These are phyloP conservation scores for Ardeotis arabs DNA, from an alignment of 2,113 vertebrate genomes.

Conservation along the genomic window DNA sequence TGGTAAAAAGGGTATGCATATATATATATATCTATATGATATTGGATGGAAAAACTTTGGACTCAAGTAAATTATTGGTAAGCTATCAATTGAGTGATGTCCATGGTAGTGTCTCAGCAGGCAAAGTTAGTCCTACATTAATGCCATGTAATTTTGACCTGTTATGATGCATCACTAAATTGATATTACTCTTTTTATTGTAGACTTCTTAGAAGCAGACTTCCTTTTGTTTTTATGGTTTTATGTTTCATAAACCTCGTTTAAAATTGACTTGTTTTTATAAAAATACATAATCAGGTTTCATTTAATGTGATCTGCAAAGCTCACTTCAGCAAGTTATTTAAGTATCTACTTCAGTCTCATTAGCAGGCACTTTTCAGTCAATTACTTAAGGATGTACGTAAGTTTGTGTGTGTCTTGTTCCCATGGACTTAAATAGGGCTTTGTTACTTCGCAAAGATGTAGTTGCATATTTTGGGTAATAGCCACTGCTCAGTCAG, in stretches of 20 bases:
- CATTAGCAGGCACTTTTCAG: background rate
- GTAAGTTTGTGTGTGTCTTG: background rate
- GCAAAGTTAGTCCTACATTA: background rate
- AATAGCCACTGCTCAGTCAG: background rate
- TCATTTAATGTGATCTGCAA: background rate
- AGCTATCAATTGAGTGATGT: background rate
- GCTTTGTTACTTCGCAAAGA: background rate
- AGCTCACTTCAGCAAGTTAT: background rate
- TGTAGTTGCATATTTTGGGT: background rate
- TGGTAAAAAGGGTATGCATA: background rate
- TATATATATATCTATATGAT: background rate
- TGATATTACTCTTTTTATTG: background rate
- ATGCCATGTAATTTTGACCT: conserved; percentile 30
- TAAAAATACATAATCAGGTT: background rate
- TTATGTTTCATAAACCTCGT: background rate
- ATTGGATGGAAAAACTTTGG: background rate
- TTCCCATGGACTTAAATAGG: background rate
- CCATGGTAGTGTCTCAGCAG: background rate
- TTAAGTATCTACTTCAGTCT: background rate
- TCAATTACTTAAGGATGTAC: background rate
- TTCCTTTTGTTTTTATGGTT: conserved; percentile 32
- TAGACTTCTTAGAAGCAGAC: conserved; percentile 8
- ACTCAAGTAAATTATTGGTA: conserved; percentile 18
- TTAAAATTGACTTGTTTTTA: background rate
- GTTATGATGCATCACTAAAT: background rate